These are phyloP conservation scores for Anthoscopus minutus DNA, from an alignment of 2,113 vertebrate genomes.

Conservation along the genomic window DNA sequence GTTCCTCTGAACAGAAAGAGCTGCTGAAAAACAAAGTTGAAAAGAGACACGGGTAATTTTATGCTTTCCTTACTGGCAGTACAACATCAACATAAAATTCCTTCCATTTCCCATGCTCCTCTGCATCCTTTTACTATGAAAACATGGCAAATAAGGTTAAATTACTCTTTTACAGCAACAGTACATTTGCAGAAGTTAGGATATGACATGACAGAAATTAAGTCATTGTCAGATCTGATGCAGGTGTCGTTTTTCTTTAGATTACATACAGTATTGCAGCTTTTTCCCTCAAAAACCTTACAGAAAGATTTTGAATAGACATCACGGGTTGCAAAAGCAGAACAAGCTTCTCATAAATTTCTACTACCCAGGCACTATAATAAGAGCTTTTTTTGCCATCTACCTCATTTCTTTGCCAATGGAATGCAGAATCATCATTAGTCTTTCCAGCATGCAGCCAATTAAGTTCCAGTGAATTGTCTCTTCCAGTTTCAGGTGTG, in stretches of 20 bases:
- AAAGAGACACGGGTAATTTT: neutral
- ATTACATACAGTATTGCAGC: neutral
- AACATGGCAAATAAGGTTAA: neutral
- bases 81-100: neutral
- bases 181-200: neutral
- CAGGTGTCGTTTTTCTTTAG: neutral
- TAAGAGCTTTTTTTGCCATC: constrained; percentile 7
- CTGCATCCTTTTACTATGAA: neutral
- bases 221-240: neutral
- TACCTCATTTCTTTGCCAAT: constrained; percentile 47
- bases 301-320: neutral
- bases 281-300: constrained; percentile 23
- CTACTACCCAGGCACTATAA: constrained; percentile 18
- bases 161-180: neutral
- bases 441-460: constrained; percentile 50
- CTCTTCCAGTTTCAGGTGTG: constrained; percentile 44
- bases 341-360: constrained; percentile 33
- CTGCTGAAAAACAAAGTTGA: neutral
- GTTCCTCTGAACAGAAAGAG: neutral
- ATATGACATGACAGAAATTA: neutral
- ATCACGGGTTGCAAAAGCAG: constrained; percentile 18
- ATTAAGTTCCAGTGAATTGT: constrained; percentile 55
- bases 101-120: neutral
- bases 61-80: neutral
- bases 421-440: constrained; percentile 53